Evolutionary conservation across 2,113 vertebrate genomes (phyloP).

Genomic region (Speoplatyrhinus poulsoni): DNA sequence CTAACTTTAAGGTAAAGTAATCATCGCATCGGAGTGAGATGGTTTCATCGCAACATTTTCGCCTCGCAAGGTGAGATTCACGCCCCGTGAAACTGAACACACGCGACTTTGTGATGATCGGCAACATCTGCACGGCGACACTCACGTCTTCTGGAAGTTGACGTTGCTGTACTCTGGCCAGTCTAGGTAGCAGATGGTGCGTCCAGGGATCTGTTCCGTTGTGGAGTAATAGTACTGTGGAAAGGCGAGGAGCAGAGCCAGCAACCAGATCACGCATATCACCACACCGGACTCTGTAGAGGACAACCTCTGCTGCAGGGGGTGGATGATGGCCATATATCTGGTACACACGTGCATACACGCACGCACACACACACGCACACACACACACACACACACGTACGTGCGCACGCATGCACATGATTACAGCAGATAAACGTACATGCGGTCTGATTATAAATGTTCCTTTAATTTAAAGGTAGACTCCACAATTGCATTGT

Average conservation of each 20-base stretch:
- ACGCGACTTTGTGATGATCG: no score
- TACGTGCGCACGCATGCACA: slow-evolving; percentile 1
- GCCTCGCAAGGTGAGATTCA: background rate
- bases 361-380: background rate
- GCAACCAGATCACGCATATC: slow-evolving; percentile 87
- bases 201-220: slow-evolving; percentile 70
- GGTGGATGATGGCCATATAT: slow-evolving; percentile 98
- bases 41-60: background rate
- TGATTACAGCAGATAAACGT: no score
- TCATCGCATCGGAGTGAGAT: no score
- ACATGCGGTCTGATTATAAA: no score
- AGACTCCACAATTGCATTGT: no score
- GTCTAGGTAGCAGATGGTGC: slow-evolving; percentile 88
- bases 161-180: slow-evolving; percentile 84
- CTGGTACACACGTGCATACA: slow-evolving; percentile 64
- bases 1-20: no score
- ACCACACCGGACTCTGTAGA: slow-evolving; percentile 90
- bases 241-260: slow-evolving; percentile 90
- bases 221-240: slow-evolving; percentile 92
- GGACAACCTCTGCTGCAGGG: slow-evolving; percentile 89
- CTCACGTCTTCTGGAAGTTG: slow-evolving; percentile 87
- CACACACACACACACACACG: background rate
- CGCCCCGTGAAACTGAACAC: background rate
- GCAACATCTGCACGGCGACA: slow-evolving; percentile 8
- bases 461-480: no score